Base-by-base conservation (phyloP, 2,797 vertebrate species). In the Phrynocephalus guinanensis region DNA sequence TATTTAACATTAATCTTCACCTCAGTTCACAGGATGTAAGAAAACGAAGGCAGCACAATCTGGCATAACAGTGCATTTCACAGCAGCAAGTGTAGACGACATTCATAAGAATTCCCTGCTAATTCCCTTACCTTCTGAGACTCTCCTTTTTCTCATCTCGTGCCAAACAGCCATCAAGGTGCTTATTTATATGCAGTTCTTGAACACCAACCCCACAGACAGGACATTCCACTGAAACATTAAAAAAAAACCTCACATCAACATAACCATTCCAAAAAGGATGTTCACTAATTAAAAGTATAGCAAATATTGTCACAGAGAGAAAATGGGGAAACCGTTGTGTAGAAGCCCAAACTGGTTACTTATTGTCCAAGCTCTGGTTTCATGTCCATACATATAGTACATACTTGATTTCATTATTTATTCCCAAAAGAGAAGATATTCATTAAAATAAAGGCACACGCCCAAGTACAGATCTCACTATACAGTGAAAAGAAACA, bases 131-230 rank as follows among this genome's bases (percentile, higher is more conserved):
- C 98, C 98, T 99, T 85, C 98, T 95, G 38, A 99, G 96, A 94
- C 98, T 97, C 48, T 98, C 98, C 90, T 97, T 99, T 95, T 99
- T 99, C 93, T 98, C 97, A 1, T 95, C 98, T 6, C 98, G 97
- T 79, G 52, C 93, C 83, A 99, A 96, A 94, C 98, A 99, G 30
- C 91, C 94, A 88, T 99, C 99, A 90, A 99, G 95, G 90, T 99
- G 98, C 79, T 97, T 98, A 95, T 99, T 99, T 92, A 99, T 98
- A 2, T 97, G 97, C 8, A 97, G 95, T 91, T 98, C 95, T 2
- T 96, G 86, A 92, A 99, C 89, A 52, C 92, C 95, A 56, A 99
- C 97, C 9, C 94, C 96, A 85, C 99, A 99, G 33, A 99, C 98
- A 5, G 99, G 99, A 92, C 98, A 99, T 6, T 97, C 97, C 96